Conservation (phyloP, 2,888 invertebrate species). For the Alentia gelatinosa region DNA sequence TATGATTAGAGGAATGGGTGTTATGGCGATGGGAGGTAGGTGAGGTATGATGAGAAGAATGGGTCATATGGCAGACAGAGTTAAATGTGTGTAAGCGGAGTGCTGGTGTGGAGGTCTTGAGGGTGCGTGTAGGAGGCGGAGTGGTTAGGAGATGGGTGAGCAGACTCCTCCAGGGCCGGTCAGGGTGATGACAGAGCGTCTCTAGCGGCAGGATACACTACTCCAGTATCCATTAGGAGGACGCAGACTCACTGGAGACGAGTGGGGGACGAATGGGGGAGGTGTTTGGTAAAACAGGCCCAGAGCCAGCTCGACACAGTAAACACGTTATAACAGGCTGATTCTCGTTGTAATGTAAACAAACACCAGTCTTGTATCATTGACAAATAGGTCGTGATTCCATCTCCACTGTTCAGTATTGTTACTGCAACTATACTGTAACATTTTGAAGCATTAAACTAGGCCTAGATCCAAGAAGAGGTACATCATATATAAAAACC, state of each 20-base stretch:
- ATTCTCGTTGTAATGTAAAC: background rate
- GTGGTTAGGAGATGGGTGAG: background rate
- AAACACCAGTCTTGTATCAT: background rate
- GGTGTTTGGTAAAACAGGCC: no score
- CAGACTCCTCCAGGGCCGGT: background rate
- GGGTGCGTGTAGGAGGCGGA: background rate
- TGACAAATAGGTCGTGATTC: background rate
- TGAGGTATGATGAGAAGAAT: no score
- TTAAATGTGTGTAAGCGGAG: background rate
- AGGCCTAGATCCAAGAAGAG: no score
- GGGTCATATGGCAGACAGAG: background rate
- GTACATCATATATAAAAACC: no score
- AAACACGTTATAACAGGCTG: background rate
- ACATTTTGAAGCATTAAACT: no score
- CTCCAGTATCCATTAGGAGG: background rate
- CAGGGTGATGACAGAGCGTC: background rate
- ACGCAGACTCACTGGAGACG: constrained; percentile 15
- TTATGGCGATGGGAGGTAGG: no score
- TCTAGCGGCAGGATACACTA: background rate
- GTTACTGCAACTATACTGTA: no score
- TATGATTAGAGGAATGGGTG: no score
- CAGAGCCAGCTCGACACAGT: no score
- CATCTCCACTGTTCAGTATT: no score
- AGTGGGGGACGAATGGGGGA: constrained; percentile 1
- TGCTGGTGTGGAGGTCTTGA: no score